phyloP scores from a whole-genome alignment of 2,888 invertebrate species.

The Nomada hirtipes region DNA sequence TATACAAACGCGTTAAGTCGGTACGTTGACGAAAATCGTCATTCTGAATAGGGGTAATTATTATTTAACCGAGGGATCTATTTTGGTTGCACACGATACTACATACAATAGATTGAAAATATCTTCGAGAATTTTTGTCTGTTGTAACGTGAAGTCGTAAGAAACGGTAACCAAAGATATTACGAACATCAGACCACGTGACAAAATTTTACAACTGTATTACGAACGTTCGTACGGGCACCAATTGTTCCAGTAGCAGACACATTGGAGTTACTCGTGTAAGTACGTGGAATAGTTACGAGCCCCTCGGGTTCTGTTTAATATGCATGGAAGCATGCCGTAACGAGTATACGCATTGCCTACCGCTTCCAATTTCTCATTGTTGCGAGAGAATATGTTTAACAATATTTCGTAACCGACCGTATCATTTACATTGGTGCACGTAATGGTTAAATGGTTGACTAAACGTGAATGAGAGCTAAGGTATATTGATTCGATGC shows the following conservation, averaged over 20 bases:
- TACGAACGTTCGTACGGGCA: constrained; percentile 22
- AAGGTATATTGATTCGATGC: too few species aligned
- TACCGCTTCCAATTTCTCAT: constrained; percentile 34
- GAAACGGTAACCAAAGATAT: neutral
- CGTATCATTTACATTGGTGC: neutral
- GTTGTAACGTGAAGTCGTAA: neutral
- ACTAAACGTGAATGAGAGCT: neutral
- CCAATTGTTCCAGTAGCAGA: constrained; percentile 10
- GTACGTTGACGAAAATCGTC: too few species aligned
- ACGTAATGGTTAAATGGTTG: neutral
- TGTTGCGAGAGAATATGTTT: constrained; percentile 17
- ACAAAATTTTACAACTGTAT: constrained; percentile 26
- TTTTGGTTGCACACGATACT: too few species aligned
- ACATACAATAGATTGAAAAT: too few species aligned
- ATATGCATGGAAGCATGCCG: constrained; percentile 43
- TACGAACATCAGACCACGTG: neutral
- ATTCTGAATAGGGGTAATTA: too few species aligned
- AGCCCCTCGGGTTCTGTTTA: constrained; percentile 27
- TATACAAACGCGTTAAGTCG: too few species aligned
- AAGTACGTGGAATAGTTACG: constrained; percentile 51
- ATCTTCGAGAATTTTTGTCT: too few species aligned
- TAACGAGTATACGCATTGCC: constrained; percentile 17
- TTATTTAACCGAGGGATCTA: too few species aligned
- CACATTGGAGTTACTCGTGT: constrained; percentile 10
- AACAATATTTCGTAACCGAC: neutral